Base-by-base conservation (phyloP, 2,888 invertebrate genomes). In the Magallana nippona region DNA sequence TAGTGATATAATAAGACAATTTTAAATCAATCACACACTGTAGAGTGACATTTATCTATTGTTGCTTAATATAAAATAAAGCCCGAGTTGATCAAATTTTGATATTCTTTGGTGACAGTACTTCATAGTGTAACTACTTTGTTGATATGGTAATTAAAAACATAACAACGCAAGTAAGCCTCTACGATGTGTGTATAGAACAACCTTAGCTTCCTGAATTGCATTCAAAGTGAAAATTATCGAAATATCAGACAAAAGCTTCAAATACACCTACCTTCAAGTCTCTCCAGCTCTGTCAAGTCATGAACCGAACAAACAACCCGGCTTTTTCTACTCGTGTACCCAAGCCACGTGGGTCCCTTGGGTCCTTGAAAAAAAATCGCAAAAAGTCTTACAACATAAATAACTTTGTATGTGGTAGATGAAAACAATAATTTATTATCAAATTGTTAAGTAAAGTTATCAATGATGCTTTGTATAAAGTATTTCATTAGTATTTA, bases 341-440 rank as follows among this genome's bases (percentile, higher is more conserved):
- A 71, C 71, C 71, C 71, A 71, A 71, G 71, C 71, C 71, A 71
- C 71, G 71, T 71, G 71, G 71, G 71, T 71, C 71, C 71, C 71
- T 22, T 71, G 32, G 71, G 19, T 13, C 71, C 22, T 71, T 71
- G 63, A 71, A 22, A 22, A 22, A 71, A 60, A 0, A 60, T n/a
- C 3, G 1, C 13, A 60, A 13, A 60, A 8, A 60, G 60, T 60
- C 44, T 8, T 44, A 44, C 44, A 44, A 44, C 44, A 44, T 8
- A 44, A 44, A 44, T 8, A 44, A 44, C 60, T 60, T 15, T n/a
- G n/a, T 60, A 11, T 60, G n/a, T 60, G 60, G 17, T 17, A 19
- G 60, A 19, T 44, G 44, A 5, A 44, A 44, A 44, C 44, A 44
- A 44, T 44, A 44, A 8, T 44, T 44, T 44, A 44, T 44, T 44